phyloP scores from a whole-genome alignment of 2,113 vertebrate genomes.

The Polypterus senegalus region DNA sequence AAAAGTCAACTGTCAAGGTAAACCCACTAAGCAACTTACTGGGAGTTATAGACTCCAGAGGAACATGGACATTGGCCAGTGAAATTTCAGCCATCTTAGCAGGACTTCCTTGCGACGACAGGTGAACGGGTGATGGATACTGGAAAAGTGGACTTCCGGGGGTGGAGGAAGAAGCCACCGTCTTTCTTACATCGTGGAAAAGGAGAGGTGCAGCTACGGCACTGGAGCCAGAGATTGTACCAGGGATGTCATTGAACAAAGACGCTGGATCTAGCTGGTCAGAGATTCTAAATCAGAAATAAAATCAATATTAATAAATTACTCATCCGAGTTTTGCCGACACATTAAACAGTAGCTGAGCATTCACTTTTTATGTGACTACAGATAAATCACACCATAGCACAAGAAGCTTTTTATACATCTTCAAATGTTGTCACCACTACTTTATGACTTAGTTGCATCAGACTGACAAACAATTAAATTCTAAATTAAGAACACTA shows the following conservation, averaged over 20 bases:
- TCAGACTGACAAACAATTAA: too few relatives aligned
- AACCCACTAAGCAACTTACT: slow-evolving; percentile 54
- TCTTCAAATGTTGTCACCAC: too few relatives aligned
- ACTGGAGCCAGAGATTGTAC: background rate
- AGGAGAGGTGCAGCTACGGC: slow-evolving; percentile 23
- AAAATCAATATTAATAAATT: too few relatives aligned
- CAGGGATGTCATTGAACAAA: slow-evolving; percentile 19
- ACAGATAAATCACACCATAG: too few relatives aligned
- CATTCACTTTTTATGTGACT: too few relatives aligned
- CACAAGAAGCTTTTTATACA: too few relatives aligned
- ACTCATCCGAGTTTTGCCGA: too few relatives aligned
- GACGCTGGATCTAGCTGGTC: slow-evolving; percentile 24
- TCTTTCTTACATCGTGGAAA: slow-evolving; percentile 13
- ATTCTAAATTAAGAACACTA: too few relatives aligned
- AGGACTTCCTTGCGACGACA: slow-evolving; percentile 48
- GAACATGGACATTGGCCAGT: slow-evolving; percentile 68
- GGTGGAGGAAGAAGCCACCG: slow-evolving; percentile 26
- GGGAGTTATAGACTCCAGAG: slow-evolving; percentile 78
- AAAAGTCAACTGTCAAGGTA: too few relatives aligned
- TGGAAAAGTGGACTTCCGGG: slow-evolving; percentile 63
- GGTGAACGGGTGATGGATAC: slow-evolving; percentile 43
- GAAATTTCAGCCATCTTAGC: slow-evolving; percentile 53
- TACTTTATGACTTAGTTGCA: too few relatives aligned
- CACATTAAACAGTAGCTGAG: too few relatives aligned
- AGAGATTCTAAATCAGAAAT: slow-evolving; percentile 10